phyloP scores from a whole-genome alignment of 2,888 invertebrate genomes.

The Lithophane leautieri region DNA sequence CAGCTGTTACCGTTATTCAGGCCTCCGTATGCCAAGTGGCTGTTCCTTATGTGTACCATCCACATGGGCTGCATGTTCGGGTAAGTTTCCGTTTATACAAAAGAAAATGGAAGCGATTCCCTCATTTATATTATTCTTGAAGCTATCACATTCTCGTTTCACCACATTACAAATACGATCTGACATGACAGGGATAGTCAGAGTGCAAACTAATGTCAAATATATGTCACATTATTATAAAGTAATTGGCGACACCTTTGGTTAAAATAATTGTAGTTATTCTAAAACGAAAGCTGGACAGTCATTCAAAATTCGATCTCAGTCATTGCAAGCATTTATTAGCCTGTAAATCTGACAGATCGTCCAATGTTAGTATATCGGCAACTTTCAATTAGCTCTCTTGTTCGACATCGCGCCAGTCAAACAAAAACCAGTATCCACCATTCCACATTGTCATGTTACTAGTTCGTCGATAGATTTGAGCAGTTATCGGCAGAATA shows the following conservation, averaged over 20 bases:
- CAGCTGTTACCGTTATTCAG: constrained; percentile 92
- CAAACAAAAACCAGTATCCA: neutral
- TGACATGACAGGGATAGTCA: neutral
- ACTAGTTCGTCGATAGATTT: constrained; percentile 1
- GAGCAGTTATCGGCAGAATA: constrained; percentile 34
- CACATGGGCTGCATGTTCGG: constrained; percentile 85
- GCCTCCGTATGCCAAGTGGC: constrained; percentile 91
- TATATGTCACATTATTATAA: no score
- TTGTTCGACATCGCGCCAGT: neutral
- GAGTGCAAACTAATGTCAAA: neutral
- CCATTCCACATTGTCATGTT: no score
- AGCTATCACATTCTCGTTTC: neutral
- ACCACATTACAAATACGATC: neutral
- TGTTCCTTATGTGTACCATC: constrained; percentile 91
- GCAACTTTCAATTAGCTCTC: neutral
- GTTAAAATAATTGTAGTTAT: neutral
- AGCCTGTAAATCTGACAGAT: no score
- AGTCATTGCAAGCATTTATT: neutral
- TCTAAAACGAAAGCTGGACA: neutral
- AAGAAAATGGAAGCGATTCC: neutral
- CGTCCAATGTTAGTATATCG: neutral
- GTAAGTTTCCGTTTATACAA: constrained; percentile 63
- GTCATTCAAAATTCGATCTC: neutral
- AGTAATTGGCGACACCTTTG: neutral
- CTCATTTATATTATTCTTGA: neutral